phyloP scores from a whole-genome alignment of 2,113 vertebrate genomes.

The Cygnus buccinator region DNA sequence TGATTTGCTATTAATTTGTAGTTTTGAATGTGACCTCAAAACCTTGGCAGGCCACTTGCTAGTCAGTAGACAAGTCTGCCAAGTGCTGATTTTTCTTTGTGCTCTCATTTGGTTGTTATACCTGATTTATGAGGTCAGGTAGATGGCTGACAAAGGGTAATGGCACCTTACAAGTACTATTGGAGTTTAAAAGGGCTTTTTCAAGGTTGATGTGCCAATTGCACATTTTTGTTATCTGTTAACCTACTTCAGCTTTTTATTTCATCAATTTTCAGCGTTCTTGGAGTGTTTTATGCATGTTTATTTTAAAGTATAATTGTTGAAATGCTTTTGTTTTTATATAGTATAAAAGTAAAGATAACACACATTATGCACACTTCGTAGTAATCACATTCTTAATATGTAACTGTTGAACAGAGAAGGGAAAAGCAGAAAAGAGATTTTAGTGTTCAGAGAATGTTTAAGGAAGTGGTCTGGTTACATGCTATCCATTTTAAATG shows the following conservation, averaged over 20 bases:
- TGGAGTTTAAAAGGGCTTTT: slow-evolving; percentile 20
- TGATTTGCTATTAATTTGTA: not conserved
- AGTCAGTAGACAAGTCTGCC: not conserved
- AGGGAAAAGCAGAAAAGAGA: not conserved
- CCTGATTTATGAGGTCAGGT: slow-evolving; percentile 34
- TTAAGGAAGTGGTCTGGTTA: slow-evolving; percentile 18
- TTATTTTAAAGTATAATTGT: not conserved
- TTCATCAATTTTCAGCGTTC: not conserved
- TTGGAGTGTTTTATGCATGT: not conserved
- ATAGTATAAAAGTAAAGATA: not conserved
- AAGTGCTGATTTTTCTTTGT: not conserved
- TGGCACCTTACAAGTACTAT: not conserved
- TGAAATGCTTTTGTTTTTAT: not conserved
- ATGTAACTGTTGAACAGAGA: not conserved
- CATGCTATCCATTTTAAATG: not conserved
- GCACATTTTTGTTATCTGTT: not conserved
- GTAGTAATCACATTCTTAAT: not conserved
- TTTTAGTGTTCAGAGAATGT: not conserved
- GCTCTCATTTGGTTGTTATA: not conserved
- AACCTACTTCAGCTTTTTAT: not conserved
- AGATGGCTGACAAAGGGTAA: slow-evolving; percentile 34
- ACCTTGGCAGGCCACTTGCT: not conserved
- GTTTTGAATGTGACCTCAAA: slow-evolving; percentile 29
- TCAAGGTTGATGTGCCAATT: slow-evolving; percentile 14
- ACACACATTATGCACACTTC: not conserved